A percentile compares a stretch with the other conserved stretches of the same genome.
phyloP scores from a whole-genome alignment of 30 jellyfish, hydroid and myxozoan species.

The Sanderia malayensis region DNA sequence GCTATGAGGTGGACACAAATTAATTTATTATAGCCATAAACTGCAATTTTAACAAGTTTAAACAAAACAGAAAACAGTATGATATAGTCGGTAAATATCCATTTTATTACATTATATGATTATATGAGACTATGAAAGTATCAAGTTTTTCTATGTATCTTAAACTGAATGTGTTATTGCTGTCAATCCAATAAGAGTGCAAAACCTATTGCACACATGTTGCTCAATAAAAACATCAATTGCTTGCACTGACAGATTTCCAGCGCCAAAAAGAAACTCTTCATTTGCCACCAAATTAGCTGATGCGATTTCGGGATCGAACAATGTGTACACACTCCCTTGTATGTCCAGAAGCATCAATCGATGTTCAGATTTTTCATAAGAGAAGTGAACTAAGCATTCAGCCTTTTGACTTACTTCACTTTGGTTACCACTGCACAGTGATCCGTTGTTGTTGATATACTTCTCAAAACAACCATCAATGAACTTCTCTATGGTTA shows the following conservation, averaged over 20 bases:
- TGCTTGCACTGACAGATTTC: not conserved
- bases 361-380: slow-evolving; percentile 14
- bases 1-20: not conserved
- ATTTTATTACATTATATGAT: not conserved
- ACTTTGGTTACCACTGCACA: not conserved
- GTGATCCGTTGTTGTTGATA: slow-evolving; percentile 12
- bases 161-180: not conserved
- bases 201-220: slow-evolving; percentile 17
- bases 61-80: not conserved
- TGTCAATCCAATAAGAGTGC: slow-evolving; percentile 2
- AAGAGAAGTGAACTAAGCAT: slow-evolving; percentile 16
- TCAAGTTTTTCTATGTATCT: not conserved
- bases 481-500: slow-evolving; percentile 7
- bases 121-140: slow-evolving; percentile 1
- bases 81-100: slow-evolving; percentile 2
- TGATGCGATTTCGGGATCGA: slow-evolving; percentile 37
- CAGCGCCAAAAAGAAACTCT: slow-evolving; percentile 8
- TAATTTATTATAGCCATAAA: not conserved
- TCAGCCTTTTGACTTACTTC: slow-evolving; percentile 11
- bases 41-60: slow-evolving; percentile 1
- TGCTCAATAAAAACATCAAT: slow-evolving; percentile 1
- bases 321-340: slow-evolving; percentile 17
- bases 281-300: not conserved
- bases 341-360: slow-evolving; percentile 38
- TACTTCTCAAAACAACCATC: slow-evolving; percentile 8